Evolutionary conservation across 2,797 vertebrate genomes (phyloP).

Genomic region (Ispidina picta): DNA sequence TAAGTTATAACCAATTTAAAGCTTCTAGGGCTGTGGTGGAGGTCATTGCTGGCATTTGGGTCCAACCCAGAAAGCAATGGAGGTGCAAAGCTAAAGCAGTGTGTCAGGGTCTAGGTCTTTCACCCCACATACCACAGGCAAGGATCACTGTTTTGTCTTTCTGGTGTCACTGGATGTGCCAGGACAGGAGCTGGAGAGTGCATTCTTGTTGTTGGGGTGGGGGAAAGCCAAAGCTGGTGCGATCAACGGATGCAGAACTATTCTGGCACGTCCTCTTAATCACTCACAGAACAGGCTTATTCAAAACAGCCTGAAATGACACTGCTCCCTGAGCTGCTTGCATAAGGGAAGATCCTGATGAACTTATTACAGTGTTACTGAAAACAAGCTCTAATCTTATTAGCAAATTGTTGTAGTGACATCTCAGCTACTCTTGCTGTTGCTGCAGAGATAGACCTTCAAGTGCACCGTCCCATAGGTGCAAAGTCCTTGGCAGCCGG

Average conservation of each 20-base stretch:
- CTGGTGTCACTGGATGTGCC: not conserved
- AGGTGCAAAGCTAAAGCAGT: not conserved
- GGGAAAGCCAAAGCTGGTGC: not conserved
- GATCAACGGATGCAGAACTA: not conserved
- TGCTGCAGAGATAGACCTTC: not conserved
- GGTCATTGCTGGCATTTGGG: not conserved
- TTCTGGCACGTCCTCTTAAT: not conserved
- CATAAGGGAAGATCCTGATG: constrained; percentile 50
- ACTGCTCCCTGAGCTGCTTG: constrained; percentile 28
- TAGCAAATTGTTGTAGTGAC: constrained; percentile 15
- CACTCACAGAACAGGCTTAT: constrained; percentile 59
- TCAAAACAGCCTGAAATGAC: constrained; percentile 23
- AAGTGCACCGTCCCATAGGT: not conserved
- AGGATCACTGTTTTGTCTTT: not conserved
- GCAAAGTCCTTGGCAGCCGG: not conserved
- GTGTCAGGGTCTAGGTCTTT: not conserved
- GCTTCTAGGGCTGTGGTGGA: not conserved
- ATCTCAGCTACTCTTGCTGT: not conserved
- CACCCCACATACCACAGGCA: not conserved
- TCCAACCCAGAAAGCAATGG: accelerated
- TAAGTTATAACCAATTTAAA: not conserved
- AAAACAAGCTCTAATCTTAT: constrained; percentile 54
- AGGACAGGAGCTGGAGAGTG: not conserved
- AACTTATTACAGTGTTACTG: constrained; percentile 45
- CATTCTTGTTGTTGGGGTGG: too few relatives aligned